These are phyloP conservation scores for Drosophila arawakana DNA, from an alignment of 1,140 invertebrate genomes.

Conservation along the genomic window DNA sequence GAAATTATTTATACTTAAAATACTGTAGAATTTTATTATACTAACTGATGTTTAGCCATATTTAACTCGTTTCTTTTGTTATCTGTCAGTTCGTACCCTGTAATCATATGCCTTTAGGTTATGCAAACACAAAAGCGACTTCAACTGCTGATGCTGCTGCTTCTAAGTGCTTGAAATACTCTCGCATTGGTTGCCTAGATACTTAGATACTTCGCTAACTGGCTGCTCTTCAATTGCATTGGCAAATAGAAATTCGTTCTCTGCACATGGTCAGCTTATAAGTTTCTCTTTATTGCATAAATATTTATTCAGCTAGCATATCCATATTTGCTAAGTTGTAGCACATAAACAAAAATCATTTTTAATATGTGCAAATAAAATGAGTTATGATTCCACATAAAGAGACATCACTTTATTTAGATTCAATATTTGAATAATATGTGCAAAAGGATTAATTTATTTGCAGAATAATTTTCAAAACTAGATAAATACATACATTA, in stretches of 20 bases:
- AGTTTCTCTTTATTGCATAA: conserved; percentile 68
- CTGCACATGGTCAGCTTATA: conserved; percentile 36
- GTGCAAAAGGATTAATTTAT: too few relatives aligned
- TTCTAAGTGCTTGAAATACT: conserved; percentile 16
- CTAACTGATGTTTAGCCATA: too few relatives aligned
- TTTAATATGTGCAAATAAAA: conserved; percentile 72
- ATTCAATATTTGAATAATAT: too few relatives aligned
- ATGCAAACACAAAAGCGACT: conserved; percentile 18
- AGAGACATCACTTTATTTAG: too few relatives aligned
- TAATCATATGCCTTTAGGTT: background rate
- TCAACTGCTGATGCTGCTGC: conserved; percentile 6
- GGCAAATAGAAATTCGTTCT: conserved; percentile 22
- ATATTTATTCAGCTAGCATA: conserved; percentile 75
- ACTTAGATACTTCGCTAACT: conserved; percentile 36
- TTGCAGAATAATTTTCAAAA: too few relatives aligned
- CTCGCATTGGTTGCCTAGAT: conserved; percentile 33
- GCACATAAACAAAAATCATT: conserved; percentile 61
- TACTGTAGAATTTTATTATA: background rate
- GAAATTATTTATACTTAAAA: too few relatives aligned
- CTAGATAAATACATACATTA: too few relatives aligned
- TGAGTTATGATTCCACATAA: conserved; percentile 46
- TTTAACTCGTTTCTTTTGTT: too few relatives aligned
- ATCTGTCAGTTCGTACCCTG: background rate
- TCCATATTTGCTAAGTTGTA: conserved; percentile 57
- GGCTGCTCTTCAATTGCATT: conserved; percentile 37